Evolutionary conservation across 1,140 invertebrate genomes (phyloP), one percentile per base, ranked within the genome.

Genomic region (Drosophila mayri): DNA sequence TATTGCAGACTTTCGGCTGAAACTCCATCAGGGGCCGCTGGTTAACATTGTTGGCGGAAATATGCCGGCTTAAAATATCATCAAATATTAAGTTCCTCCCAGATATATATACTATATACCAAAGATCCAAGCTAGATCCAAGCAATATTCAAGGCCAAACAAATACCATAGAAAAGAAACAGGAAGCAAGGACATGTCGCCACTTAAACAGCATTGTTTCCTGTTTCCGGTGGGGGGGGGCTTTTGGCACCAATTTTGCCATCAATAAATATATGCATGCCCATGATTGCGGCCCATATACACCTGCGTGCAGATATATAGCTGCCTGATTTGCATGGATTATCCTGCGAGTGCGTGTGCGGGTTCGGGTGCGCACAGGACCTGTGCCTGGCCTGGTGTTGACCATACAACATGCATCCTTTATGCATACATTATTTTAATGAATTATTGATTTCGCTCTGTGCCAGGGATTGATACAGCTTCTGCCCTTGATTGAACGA

Each of bases 341-440:
- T 67, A 84, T 86, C 76, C 81, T 40, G 54, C 14, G 38, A 20
- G 30, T 47, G 64, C 32, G 30, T 22, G 50, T 52, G 28, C 32
- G 32, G 20, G 43, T 52, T 20, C 32, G 20, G 20, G 32, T 65
- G 32, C 28, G 25, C 25, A 16, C 37, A 49, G 52, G 30, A 50
- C 67, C 52, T 32, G 38, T 46, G 16, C 16, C 35, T 14, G 32
- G 55, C 30, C 52, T 52, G 50, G 44, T 65, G 54, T 57, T 76
- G 65, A 68, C 82, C 75, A 87, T 83, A 79, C 52, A 83, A 79
- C 86, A 83, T 79, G 77, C 83, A 86, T 75, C 71, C 72, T 79
- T 79, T 73, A 83, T 88, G 83, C 84, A 87, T 88, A 88, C 84
- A 87, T 87, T 87, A 87, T 88, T 83, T 87, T 83, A 88, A 87